These are phyloP conservation scores for Phrynocephalus forsythii DNA, from an alignment of 2,797 vertebrate genomes.

Conservation along the genomic window DNA sequence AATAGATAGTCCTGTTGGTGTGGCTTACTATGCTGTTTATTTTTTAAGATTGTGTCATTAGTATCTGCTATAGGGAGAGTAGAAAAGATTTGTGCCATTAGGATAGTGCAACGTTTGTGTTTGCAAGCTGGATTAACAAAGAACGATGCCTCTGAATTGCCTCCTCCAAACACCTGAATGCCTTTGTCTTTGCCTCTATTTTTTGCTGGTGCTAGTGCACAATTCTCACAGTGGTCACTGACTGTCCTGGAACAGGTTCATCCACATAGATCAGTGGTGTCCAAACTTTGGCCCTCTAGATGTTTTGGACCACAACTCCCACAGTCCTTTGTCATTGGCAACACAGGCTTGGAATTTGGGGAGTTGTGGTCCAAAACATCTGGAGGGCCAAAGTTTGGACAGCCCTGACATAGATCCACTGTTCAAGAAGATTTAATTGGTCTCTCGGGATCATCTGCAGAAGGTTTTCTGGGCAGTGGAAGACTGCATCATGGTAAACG, in stretches of 20 bases:
- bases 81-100: constrained; percentile 44
- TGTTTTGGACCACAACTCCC: too few species aligned
- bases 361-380: too few species aligned
- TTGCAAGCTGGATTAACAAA: constrained; percentile 45
- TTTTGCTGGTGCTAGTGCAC: constrained; percentile 12
- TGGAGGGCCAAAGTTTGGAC: too few species aligned
- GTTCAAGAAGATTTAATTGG: neutral
- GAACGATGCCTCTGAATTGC: constrained; percentile 48
- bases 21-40: neutral
- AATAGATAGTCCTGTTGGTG: constrained; percentile 6
- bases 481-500: too few species aligned
- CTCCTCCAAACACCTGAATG: constrained; percentile 30
- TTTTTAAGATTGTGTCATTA: constrained; percentile 58
- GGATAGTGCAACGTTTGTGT: constrained; percentile 34
- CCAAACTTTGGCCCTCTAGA: too few species aligned
- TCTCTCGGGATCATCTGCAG: too few species aligned
- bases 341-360: too few species aligned
- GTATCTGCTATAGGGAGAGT: constrained; percentile 41
- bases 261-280: neutral
- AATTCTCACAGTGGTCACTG: neutral
- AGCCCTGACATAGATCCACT: neutral
- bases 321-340: too few species aligned
- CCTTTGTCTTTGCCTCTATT: constrained; percentile 35
- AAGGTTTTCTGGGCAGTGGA: too few species aligned
- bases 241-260: neutral